Evolutionary conservation across 2,797 vertebrate species (phyloP).

Genomic region (Myotis daubentonii): DNA sequence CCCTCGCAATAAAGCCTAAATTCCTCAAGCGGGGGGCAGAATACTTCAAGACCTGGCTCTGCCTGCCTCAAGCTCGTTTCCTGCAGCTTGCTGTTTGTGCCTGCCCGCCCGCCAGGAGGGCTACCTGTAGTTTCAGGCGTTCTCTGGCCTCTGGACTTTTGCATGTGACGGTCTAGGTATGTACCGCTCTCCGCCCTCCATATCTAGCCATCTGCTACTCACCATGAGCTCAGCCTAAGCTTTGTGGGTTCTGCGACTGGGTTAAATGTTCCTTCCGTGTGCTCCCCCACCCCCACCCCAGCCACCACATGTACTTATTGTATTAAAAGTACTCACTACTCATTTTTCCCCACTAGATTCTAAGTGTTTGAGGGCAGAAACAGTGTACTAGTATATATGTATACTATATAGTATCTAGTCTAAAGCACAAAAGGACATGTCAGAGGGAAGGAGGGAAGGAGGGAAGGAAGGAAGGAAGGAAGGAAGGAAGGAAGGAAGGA

Average conservation of each 20-base stretch:
- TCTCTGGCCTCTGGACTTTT: background rate
- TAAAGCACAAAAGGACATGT: background rate
- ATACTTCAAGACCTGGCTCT: background rate
- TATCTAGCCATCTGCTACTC: background rate
- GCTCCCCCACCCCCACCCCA: background rate
- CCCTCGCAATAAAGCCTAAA: background rate
- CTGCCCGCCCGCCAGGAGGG: background rate
- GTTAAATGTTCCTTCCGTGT: background rate
- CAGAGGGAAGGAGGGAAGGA: background rate
- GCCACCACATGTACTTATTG: background rate
- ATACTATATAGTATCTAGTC: background rate
- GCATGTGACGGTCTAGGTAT: background rate
- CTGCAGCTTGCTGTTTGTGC: background rate
- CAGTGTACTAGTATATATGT: background rate
- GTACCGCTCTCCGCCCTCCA: background rate
- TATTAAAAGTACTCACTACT: background rate
- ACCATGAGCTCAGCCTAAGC: background rate
- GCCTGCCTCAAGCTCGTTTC: background rate
- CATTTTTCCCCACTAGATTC: background rate
- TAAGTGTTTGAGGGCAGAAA: background rate
- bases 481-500: background rate
- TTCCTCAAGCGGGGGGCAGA: background rate
- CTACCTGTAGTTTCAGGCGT: background rate
- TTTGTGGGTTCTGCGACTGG: background rate
- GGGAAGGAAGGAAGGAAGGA: fast-evolving